These are phyloP conservation scores for Mactromeris polynyma DNA, from an alignment of 2,888 invertebrate genomes.

Conservation along the genomic window DNA sequence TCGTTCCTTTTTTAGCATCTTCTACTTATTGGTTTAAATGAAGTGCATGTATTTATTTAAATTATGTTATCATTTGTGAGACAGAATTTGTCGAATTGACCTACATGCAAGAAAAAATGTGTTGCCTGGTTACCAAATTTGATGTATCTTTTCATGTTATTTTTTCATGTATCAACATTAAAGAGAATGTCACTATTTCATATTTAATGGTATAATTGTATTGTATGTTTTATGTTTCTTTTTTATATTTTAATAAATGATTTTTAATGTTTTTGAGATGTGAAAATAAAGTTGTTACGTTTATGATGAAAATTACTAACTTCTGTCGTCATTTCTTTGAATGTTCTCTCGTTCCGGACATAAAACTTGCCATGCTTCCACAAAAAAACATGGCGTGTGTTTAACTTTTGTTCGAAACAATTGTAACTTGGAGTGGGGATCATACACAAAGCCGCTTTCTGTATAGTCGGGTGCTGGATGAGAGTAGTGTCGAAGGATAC, in stretches of 20 bases:
- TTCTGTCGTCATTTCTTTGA: neutral
- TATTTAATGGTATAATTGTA: slow-evolving; percentile 4
- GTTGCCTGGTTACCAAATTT: neutral
- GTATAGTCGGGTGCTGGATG: too few species aligned
- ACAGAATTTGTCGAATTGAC: neutral
- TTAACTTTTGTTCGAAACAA: too few species aligned
- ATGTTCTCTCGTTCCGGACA: too few species aligned
- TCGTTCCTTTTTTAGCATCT: too few species aligned
- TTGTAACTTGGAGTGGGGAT: too few species aligned
- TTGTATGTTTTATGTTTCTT: slow-evolving; percentile 21
- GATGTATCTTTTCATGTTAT: neutral
- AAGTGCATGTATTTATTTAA: too few species aligned
- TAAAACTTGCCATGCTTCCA: too few species aligned
- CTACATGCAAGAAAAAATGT: neutral
- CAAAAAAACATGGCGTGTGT: too few species aligned
- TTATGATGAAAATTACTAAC: neutral
- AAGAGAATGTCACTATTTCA: slow-evolving; percentile 3
- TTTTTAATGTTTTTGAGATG: slow-evolving; percentile 39
- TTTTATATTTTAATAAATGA: slow-evolving; percentile 21
- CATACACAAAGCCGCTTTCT: too few species aligned
- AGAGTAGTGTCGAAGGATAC: too few species aligned
- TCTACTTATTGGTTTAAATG: too few species aligned
- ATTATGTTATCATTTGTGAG: neutral
- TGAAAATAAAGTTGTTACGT: slow-evolving; percentile 45
- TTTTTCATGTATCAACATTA: neutral